A percentile compares a stretch with the other conserved stretches of the same genome.
These are phyloP conservation scores for Oryzias javanicus DNA, from an alignment of 2,113 vertebrate genomes.

Conservation along the genomic window DNA sequence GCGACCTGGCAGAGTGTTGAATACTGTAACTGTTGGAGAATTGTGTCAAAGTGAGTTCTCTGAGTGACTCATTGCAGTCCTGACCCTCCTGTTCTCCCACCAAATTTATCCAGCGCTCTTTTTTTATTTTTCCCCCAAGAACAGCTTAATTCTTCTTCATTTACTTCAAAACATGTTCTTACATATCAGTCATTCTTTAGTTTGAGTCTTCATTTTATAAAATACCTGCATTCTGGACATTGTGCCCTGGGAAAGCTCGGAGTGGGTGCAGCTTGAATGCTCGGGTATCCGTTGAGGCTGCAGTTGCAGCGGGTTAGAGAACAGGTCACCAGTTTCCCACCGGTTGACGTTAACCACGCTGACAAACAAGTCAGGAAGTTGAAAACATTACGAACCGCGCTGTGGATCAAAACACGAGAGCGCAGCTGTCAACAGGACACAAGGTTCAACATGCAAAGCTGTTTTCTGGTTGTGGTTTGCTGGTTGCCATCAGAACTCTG, in stretches of 20 bases:
- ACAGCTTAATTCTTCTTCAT: no score
- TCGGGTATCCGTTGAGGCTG: background rate
- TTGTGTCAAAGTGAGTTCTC: no score
- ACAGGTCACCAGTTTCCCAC: constrained; percentile 47
- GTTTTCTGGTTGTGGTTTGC: constrained; percentile 25
- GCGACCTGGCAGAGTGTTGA: no score
- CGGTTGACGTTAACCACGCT: constrained; percentile 23
- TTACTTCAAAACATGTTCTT: no score
- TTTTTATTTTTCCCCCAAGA: no score
- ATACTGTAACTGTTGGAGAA: no score
- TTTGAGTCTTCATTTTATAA: no score
- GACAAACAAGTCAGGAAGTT: constrained; percentile 27
- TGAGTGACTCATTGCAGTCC: no score
- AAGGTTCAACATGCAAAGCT: constrained; percentile 11
- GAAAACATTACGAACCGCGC: constrained; percentile 17
- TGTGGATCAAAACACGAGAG: constrained; percentile 14
- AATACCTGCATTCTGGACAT: background rate
- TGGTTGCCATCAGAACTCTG: background rate
- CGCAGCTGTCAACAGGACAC: background rate
- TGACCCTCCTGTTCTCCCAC: no score
- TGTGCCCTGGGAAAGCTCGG: no score
- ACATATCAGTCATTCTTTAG: no score
- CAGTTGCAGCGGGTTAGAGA: constrained; percentile 17
- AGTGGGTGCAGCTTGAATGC: background rate
- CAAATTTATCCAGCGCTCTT: no score